Conservation (phyloP, 2,113 vertebrate species). For the Sapayoa aenigma region DNA sequence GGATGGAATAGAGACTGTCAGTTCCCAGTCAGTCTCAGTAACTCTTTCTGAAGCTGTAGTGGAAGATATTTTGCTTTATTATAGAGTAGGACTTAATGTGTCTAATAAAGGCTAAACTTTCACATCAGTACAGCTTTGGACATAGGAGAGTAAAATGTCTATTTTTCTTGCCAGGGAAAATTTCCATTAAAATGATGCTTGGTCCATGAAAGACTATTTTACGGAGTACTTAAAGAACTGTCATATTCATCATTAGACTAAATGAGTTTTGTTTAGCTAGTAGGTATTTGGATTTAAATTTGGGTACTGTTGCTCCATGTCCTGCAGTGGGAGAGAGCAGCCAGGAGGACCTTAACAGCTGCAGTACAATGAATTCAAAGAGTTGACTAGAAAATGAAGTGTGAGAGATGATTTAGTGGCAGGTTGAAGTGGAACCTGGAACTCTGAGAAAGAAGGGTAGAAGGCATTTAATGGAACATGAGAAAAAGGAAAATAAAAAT, state of each 20-base stretch:
- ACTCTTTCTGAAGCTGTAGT: neutral
- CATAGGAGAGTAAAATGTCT: no score
- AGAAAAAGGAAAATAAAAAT: neutral
- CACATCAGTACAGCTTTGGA: neutral
- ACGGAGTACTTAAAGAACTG: neutral
- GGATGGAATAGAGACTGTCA: neutral
- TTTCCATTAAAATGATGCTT: neutral
- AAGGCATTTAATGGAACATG: neutral
- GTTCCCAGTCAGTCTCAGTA: neutral
- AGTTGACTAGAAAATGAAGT: neutral
- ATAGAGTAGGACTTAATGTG: neutral
- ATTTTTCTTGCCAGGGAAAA: neutral
- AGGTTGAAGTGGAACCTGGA: neutral
- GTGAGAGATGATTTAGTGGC: neutral
- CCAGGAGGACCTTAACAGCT: neutral
- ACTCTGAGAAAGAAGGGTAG: neutral
- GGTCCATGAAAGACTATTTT: neutral
- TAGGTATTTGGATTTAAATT: neutral
- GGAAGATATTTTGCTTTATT: neutral
- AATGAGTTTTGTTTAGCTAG: neutral
- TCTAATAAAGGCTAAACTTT: neutral
- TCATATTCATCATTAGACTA: neutral
- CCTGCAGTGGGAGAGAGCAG: neutral
- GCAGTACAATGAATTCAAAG: neutral
- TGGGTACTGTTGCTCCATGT: neutral